A percentile compares a stretch with the other conserved stretches of the same genome.
These are phyloP conservation scores for Heliangelus exortis DNA, from an alignment of 2,797 vertebrate genomes.

Conservation along the genomic window DNA sequence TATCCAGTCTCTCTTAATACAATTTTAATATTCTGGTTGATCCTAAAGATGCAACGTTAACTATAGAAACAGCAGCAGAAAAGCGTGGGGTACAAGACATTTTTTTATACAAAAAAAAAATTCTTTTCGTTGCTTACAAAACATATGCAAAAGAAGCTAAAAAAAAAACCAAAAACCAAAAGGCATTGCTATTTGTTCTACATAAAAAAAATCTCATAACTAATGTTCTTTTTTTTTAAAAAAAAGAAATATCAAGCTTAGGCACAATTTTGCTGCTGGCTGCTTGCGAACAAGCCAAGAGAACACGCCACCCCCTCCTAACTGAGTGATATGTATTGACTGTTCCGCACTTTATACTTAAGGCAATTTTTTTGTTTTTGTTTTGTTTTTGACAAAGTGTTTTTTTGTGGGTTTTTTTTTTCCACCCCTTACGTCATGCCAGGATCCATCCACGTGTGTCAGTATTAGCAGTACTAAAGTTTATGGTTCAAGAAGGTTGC, in stretches of 20 bases:
- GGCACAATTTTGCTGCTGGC: constrained; percentile 82
- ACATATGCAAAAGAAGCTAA: constrained; percentile 80
- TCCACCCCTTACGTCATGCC: constrained; percentile 56
- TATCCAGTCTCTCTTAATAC: constrained; percentile 75
- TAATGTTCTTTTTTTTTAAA: constrained; percentile 76
- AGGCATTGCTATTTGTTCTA: constrained; percentile 80
- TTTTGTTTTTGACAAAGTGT: constrained; percentile 53
- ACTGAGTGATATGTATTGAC: constrained; percentile 59
- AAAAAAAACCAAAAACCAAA: constrained; percentile 54
- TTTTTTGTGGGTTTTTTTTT: constrained; percentile 34
- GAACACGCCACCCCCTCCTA: constrained; percentile 53
- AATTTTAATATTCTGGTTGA: constrained; percentile 77
- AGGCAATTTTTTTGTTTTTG: constrained; percentile 72
- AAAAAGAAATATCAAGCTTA: constrained; percentile 78
- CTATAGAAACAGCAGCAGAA: constrained; percentile 81
- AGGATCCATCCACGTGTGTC: constrained; percentile 50
- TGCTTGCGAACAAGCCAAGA: constrained; percentile 71
- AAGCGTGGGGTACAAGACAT: constrained; percentile 74
- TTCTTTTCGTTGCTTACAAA: constrained; percentile 78
- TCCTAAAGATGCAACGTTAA: constrained; percentile 73
- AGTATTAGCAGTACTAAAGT: constrained; percentile 68
- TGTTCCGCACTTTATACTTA: constrained; percentile 74
- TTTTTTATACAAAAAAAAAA: constrained; percentile 80
- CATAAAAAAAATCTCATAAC: constrained; percentile 79
- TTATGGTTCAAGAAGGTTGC: constrained; percentile 41